Conservation (phyloP, 2,888 invertebrate genomes). For the Malachius bipustulatus region DNA sequence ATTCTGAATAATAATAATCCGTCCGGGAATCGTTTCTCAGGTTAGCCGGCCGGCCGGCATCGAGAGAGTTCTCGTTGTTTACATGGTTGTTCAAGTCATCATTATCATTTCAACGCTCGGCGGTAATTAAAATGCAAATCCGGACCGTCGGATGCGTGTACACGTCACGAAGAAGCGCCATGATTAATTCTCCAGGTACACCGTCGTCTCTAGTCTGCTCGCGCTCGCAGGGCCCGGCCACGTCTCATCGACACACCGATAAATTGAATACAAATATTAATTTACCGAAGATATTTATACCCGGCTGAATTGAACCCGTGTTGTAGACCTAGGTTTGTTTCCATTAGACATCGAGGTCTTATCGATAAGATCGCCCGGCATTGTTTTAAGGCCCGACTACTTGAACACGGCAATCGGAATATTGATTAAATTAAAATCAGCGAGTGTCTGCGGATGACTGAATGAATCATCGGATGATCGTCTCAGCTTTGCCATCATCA, state of each 20-base stretch:
- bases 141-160: constrained; percentile 39
- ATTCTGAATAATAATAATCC: constrained; percentile 2
- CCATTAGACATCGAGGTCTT: too few relatives aligned
- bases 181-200: constrained; percentile 41
- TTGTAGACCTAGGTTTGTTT: too few relatives aligned
- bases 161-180: constrained; percentile 38
- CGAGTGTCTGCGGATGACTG: too few relatives aligned
- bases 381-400: too few relatives aligned
- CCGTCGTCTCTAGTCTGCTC: constrained; percentile 26
- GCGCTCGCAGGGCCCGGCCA: constrained; percentile 7
- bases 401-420: too few relatives aligned
- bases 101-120: constrained; percentile 52
- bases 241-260: constrained; percentile 29
- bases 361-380: too few relatives aligned
- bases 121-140: constrained; percentile 44
- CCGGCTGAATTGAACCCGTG: too few relatives aligned
- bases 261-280: constrained; percentile 30
- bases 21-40: not conserved
- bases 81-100: constrained; percentile 39
- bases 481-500: too few relatives aligned
- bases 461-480: too few relatives aligned
- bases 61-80: constrained; percentile 30
- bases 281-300: too few relatives aligned
- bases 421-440: too few relatives aligned
- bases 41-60: not conserved